Base-by-base conservation (phyloP, 2,113 vertebrate species). In the Silurus glanis region DNA sequence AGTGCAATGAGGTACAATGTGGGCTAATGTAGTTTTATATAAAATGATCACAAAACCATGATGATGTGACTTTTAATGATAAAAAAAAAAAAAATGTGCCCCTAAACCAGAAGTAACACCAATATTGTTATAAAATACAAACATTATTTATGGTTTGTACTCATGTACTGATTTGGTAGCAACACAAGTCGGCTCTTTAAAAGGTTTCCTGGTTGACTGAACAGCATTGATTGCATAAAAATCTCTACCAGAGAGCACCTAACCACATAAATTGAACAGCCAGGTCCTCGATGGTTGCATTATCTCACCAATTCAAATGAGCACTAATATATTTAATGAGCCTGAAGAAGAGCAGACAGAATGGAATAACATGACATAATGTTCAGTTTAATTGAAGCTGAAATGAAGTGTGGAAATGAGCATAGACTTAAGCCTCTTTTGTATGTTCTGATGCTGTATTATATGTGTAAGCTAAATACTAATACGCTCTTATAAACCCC, bases 401-500 rank as follows among this genome's bases (percentile, higher is more conserved):
- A 79, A 69, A 56, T 69, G 51, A 80, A 55, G 59, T 79, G 49
- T 76, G 56, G 17, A 72, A 56, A 83, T 72, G 51, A 66, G 25
- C 19, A 55, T 21, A 19, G 45, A 64, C 7, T 21, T 10, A 56
- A 55, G 49, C 19, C 19, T 53, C 16, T 47, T 45, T 80, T 37
- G 47, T 21, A 47, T n/a, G 75, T 37, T 78, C 58, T 53, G 59
- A 75, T 84, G 28, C 9, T 66, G 72, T 25, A 84, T 76, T 84
- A 64, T 5, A 28, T 61, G 67, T 76, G 21, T 19, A 72, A 78
- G 78, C 51, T 84, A 84, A 87, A 84, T 82, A 53, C 58, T 87
- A 53, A 82, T 58, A 62, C 5, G 37, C 80, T 86, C 28, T 55
- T 81, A 86, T 81, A 86, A 86, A 84, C 76, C 62, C 82, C 53